Conservation (phyloP, 1,140 invertebrate genomes). For the Bombus waltoni region DNA sequence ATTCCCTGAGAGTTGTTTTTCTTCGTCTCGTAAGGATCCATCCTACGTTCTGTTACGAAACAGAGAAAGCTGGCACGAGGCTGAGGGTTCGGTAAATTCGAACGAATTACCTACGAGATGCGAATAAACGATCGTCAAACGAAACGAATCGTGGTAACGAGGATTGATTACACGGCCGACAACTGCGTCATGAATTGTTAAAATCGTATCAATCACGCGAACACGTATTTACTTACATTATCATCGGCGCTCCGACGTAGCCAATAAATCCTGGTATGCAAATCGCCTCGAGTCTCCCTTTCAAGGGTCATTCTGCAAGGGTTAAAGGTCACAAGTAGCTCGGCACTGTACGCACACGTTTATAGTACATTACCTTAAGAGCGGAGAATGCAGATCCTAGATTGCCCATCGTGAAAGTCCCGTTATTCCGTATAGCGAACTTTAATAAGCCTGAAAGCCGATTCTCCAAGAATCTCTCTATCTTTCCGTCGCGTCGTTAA, state of each 20-base stretch:
- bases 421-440: neutral
- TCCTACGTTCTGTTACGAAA: neutral
- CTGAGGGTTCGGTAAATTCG: neutral
- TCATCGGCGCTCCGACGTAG: neutral
- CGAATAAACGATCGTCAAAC: neutral
- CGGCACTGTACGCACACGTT: neutral
- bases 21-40: neutral
- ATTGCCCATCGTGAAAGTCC: slow-evolving; percentile 11
- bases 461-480: neutral
- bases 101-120: neutral
- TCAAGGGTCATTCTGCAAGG: slow-evolving; percentile 36
- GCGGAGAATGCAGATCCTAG: slow-evolving; percentile 15
- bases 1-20: neutral
- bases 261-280: slow-evolving; percentile 25
- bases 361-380: neutral
- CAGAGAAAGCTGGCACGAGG: neutral
- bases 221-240: slow-evolving; percentile 1
- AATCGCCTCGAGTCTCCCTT: slow-evolving; percentile 40
- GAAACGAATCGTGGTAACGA: slow-evolving; percentile 15
- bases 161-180: neutral
- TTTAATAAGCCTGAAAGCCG: neutral
- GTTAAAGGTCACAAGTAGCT: slow-evolving; percentile 50
- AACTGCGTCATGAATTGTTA: slow-evolving; percentile 29
- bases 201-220: slow-evolving; percentile 23
- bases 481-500: neutral